Percentiles rank a stretch among this genome's conserved stretches.
These are phyloP conservation scores for Polypedilum vanderplanki DNA, from an alignment of 1,140 invertebrate species.

Conservation along the genomic window DNA sequence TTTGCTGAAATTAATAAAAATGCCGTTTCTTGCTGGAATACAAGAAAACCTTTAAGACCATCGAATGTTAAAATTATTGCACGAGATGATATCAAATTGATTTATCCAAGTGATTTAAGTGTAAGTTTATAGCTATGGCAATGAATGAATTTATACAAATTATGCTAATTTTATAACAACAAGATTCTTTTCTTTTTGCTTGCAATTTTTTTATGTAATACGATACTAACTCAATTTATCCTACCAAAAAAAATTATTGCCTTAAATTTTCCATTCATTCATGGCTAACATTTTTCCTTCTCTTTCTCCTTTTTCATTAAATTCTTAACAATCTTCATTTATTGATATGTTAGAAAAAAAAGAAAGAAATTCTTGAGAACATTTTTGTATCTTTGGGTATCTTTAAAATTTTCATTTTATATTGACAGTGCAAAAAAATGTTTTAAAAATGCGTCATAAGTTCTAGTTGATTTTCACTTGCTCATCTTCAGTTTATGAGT, in stretches of 20 bases:
- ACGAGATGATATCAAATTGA: constrained; percentile 50
- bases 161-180: not conserved
- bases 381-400: too few relatives aligned
- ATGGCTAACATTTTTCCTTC: too few relatives aligned
- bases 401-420: too few relatives aligned
- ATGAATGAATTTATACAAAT: not conserved
- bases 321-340: too few relatives aligned
- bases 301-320: too few relatives aligned
- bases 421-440: not conserved
- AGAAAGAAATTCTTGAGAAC: too few relatives aligned
- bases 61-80: constrained; percentile 53
- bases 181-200: not conserved
- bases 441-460: not conserved
- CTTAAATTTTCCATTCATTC: too few relatives aligned
- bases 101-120: constrained; percentile 53
- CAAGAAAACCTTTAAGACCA: constrained; percentile 45
- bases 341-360: too few relatives aligned
- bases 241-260: not conserved
- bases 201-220: not conserved
- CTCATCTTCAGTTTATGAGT: too few relatives aligned
- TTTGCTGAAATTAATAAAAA: constrained; percentile 58
- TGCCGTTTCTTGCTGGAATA: constrained; percentile 65
- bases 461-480: too few relatives aligned
- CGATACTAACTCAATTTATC: not conserved
- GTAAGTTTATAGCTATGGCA: constrained; percentile 33